These are phyloP conservation scores for Cercopithecus hamlyni DNA, from an alignment of 2,797 vertebrate species.

Conservation along the genomic window DNA sequence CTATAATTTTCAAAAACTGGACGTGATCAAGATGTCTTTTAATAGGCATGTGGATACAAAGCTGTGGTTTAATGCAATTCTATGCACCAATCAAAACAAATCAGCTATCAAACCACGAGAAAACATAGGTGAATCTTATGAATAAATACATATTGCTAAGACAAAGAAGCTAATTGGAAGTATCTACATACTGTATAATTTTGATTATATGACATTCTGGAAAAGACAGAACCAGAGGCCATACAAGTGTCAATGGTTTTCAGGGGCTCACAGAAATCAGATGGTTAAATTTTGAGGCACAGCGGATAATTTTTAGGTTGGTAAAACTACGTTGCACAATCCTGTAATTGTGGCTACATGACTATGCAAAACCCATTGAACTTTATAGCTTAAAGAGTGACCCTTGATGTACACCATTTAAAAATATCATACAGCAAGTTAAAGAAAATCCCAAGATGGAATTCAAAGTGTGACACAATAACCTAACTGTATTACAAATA, in stretches of 20 bases:
- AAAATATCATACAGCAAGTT: background rate
- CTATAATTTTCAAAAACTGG: background rate
- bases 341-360: background rate
- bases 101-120: background rate
- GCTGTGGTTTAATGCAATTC: background rate
- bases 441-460: background rate
- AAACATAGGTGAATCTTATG: background rate
- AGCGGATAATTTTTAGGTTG: background rate
- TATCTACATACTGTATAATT: background rate
- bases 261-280: background rate
- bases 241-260: background rate
- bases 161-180: background rate
- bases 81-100: background rate
- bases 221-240: background rate
- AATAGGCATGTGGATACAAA: background rate
- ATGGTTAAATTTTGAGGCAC: background rate
- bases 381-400: background rate
- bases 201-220: background rate
- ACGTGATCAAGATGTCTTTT: background rate
- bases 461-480: background rate
- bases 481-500: background rate
- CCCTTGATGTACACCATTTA: background rate
- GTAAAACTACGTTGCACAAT: background rate
- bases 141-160: background rate
- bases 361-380: background rate